A percentile compares a stretch with the other conserved stretches of the same genome.
These are phyloP conservation scores for Nephrotoma appendiculata DNA, from an alignment of 2,888 invertebrate genomes.

Conservation along the genomic window DNA sequence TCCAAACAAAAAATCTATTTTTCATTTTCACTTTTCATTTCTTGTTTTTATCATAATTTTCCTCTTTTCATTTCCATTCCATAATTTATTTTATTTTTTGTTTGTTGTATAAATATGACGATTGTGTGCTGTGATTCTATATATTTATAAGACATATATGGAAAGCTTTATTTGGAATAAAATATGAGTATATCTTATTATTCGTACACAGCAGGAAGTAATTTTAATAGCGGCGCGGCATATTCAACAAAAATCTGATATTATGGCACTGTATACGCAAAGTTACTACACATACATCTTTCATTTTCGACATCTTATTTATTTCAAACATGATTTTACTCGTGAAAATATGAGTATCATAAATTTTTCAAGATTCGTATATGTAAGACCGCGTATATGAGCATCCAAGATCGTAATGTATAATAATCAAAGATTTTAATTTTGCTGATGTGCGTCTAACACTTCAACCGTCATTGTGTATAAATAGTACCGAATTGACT, in stretches of 20 bases:
- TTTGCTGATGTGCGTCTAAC: neutral
- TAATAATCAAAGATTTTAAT: neutral
- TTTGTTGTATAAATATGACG: neutral
- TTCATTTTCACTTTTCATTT: neutral
- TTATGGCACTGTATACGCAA: too few relatives aligned
- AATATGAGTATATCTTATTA: too few relatives aligned
- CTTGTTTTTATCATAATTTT: neutral
- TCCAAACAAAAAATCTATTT: neutral
- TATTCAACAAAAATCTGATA: too few relatives aligned
- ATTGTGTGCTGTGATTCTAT: neutral
- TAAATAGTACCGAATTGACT: neutral
- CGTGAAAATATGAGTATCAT: too few relatives aligned
- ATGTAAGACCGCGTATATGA: too few relatives aligned
- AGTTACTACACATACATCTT: too few relatives aligned
- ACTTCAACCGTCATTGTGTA: neutral
- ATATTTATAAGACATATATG: neutral
- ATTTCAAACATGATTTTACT: too few relatives aligned
- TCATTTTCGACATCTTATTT: too few relatives aligned
- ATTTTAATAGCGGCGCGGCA: neutral
- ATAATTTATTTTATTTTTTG: neutral
- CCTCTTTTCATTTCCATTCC: neutral
- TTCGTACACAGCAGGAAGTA: neutral
- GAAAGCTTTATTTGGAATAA: neutral
- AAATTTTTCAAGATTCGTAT: too few relatives aligned
- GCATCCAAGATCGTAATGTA: neutral